phyloP scores from a whole-genome alignment of 1,140 invertebrate genomes.

The Oryctes rhinoceros region DNA sequence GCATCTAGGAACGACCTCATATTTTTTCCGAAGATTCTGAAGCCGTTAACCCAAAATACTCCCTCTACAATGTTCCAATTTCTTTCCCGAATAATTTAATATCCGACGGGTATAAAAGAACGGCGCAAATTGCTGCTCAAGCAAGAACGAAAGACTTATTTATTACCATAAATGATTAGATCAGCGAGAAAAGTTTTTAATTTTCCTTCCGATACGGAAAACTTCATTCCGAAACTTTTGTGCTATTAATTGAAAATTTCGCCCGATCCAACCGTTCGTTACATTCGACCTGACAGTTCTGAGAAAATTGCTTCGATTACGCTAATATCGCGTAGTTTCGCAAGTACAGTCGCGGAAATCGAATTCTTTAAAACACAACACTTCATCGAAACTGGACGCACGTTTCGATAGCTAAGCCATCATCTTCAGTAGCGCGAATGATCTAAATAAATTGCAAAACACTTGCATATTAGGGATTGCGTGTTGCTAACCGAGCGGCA shows the following conservation, averaged over 20 bases:
- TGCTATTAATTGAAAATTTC: neutral
- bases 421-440: too few species aligned
- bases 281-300: neutral
- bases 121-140: neutral
- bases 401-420: too few species aligned
- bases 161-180: constrained; percentile 15
- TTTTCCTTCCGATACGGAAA: neutral
- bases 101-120: neutral
- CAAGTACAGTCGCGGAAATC: too few species aligned
- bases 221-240: constrained; percentile 1
- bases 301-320: too few species aligned
- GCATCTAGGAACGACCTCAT: too few species aligned
- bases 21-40: neutral
- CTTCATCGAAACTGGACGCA: too few species aligned
- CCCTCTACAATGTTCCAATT: neutral
- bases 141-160: neutral
- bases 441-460: too few species aligned
- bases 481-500: too few species aligned
- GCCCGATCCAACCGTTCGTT: neutral
- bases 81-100: neutral
- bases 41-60: neutral
- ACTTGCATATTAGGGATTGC: too few species aligned
- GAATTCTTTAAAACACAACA: too few species aligned
- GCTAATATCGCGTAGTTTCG: too few species aligned
- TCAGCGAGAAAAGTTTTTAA: constrained; percentile 9